These are phyloP conservation scores for Athetis lepigone DNA, from an alignment of 2,888 invertebrate species.

Conservation along the genomic window DNA sequence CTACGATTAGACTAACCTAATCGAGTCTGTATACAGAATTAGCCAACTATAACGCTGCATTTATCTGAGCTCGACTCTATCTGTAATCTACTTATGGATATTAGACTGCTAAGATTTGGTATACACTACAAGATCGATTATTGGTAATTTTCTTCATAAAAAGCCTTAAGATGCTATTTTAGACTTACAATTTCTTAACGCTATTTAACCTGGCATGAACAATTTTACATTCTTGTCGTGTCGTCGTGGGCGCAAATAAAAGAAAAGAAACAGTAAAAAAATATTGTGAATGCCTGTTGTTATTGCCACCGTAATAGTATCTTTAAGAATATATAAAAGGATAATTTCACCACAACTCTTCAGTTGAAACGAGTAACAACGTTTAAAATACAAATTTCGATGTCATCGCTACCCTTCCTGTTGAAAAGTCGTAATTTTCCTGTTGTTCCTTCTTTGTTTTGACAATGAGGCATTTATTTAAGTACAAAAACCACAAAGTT, in stretches of 20 bases:
- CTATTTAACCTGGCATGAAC: conserved; percentile 25
- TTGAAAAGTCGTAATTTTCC: conserved; percentile 23
- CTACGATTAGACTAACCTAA: conserved; percentile 20
- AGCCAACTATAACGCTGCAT: conserved; percentile 20
- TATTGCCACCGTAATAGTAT: conserved; percentile 22
- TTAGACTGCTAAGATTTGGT: conserved; percentile 1
- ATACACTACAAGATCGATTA: neutral
- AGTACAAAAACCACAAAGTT: conserved; percentile 30
- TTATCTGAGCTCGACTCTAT: conserved; percentile 19
- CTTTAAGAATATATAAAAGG: conserved; percentile 48
- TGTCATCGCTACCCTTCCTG: conserved; percentile 18
- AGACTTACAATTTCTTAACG: neutral
- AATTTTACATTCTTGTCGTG: conserved; percentile 15
- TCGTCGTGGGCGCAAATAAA: conserved; percentile 22
- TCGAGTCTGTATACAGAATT: conserved; percentile 34
- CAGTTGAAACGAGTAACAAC: conserved; percentile 45
- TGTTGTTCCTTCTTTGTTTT: conserved; percentile 33
- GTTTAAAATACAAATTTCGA: conserved; percentile 49
- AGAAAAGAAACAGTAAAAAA: conserved; percentile 1
- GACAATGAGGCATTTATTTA: conserved; percentile 4
- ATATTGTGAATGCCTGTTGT: conserved; percentile 12
- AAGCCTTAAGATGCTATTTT: conserved; percentile 5
- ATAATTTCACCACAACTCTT: conserved; percentile 32
- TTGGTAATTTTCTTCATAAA: neutral
- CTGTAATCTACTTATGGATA: conserved; percentile 22